Evolutionary conservation across 2,113 vertebrate species (phyloP).

Genomic region (Taxidea taxus): DNA sequence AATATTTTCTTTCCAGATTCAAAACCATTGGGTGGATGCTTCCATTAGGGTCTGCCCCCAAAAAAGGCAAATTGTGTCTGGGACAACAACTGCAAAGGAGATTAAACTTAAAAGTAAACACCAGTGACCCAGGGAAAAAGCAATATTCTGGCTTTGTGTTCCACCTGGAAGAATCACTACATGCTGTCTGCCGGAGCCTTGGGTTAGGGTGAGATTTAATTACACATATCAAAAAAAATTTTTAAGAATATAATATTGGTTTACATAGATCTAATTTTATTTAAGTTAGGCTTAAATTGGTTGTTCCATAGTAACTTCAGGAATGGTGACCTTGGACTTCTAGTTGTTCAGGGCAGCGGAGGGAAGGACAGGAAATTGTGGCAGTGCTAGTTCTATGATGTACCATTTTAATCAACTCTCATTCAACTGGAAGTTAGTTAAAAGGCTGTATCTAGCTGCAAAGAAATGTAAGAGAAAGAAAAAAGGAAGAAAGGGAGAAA

Average conservation of each 20-base stretch:
- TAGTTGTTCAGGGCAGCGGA: not conserved
- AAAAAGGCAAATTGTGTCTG: not conserved
- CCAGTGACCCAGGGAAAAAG: not conserved
- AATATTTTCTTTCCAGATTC: not conserved
- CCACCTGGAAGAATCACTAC: rapidly evolving
- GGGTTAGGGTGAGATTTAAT: not conserved
- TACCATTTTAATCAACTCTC: not conserved
- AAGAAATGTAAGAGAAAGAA: not conserved
- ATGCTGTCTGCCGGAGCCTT: not conserved
- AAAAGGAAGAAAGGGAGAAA: not conserved
- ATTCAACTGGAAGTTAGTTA: not conserved
- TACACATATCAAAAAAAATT: not conserved
- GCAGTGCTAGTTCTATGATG: rapidly evolving
- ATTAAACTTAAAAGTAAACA: not conserved
- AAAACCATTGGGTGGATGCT: not conserved
- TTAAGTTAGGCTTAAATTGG: not conserved
- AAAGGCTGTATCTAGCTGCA: not conserved
- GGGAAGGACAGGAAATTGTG: rapidly evolving
- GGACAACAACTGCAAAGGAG: not conserved
- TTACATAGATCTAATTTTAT: not conserved
- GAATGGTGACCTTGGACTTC: not conserved
- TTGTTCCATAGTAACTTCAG: not conserved
- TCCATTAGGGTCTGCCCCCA: not conserved
- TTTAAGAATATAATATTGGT: not conserved
- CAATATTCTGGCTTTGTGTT: not conserved